Conservation (phyloP, 2,113 vertebrate species). For the Chamaea fasciata region DNA sequence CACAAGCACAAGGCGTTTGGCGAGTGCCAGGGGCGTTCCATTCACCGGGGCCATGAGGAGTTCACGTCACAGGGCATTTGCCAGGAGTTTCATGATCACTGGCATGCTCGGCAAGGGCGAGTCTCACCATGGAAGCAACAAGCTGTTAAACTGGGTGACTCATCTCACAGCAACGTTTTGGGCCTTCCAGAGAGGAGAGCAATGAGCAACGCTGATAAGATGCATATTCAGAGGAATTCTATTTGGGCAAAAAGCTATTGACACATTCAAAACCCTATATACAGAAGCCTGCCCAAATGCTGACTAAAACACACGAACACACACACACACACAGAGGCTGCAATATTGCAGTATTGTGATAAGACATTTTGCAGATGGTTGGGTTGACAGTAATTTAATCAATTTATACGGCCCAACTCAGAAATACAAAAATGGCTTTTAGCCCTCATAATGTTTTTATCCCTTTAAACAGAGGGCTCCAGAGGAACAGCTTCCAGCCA, state of each 20-base stretch:
- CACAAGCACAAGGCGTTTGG: not conserved
- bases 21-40: not conserved
- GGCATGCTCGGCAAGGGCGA: slow-evolving; percentile 9
- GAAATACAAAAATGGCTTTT: not conserved
- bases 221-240: slow-evolving; percentile 59
- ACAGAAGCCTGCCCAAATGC: not conserved
- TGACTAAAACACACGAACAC: not conserved
- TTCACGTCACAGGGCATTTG: slow-evolving; percentile 30
- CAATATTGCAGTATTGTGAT: not conserved
- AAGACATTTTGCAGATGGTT: not conserved
- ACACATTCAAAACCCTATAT: not conserved
- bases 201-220: slow-evolving; percentile 55
- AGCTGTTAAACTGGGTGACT: slow-evolving; percentile 59
- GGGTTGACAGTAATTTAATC: not conserved
- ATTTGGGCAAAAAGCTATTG: slow-evolving; percentile 41
- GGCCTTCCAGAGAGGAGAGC: slow-evolving; percentile 42
- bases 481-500: not conserved
- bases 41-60: not conserved
- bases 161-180: slow-evolving; percentile 51
- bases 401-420: not conserved
- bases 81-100: not conserved
- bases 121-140: slow-evolving; percentile 55
- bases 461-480: not conserved
- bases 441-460: not conserved
- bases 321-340: not conserved